phyloP scores from a whole-genome alignment of 2,113 vertebrate species.

The Rhynchomys soricoides region DNA sequence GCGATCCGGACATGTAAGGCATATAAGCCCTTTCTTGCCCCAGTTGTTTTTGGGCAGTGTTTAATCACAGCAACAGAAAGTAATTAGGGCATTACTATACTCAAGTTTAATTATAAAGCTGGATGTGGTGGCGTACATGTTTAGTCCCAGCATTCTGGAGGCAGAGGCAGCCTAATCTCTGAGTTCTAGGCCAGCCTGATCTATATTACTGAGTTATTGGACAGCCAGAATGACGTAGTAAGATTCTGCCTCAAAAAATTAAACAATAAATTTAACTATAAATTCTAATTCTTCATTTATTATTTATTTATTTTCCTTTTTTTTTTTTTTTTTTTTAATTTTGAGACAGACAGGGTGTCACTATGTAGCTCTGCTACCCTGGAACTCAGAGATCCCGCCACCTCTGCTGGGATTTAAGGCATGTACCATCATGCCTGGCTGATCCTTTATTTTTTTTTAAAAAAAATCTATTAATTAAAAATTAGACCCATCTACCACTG shows the following conservation, averaged over 20 bases:
- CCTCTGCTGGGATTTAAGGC: background rate
- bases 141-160: background rate
- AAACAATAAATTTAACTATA: constrained; percentile 7
- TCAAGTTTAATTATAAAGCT: background rate
- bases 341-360: background rate
- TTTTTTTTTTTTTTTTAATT: background rate
- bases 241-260: background rate
- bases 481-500: background rate
- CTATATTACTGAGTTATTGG: background rate
- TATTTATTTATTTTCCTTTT: background rate
- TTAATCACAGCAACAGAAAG: background rate
- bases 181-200: background rate
- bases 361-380: background rate
- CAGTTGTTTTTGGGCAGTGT: background rate
- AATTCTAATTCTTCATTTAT: constrained; percentile 13
- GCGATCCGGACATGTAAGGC: background rate
- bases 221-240: background rate
- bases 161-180: background rate
- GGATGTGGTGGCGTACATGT: background rate
- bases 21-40: background rate
- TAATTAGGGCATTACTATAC: background rate
- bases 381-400: background rate
- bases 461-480: constrained; percentile 24
- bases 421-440: background rate
- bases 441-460: background rate